A percentile compares a stretch with the other conserved stretches of the same genome.
Conservation (phyloP, 2,113 vertebrate genomes). For the Fulmarus glacialis region DNA sequence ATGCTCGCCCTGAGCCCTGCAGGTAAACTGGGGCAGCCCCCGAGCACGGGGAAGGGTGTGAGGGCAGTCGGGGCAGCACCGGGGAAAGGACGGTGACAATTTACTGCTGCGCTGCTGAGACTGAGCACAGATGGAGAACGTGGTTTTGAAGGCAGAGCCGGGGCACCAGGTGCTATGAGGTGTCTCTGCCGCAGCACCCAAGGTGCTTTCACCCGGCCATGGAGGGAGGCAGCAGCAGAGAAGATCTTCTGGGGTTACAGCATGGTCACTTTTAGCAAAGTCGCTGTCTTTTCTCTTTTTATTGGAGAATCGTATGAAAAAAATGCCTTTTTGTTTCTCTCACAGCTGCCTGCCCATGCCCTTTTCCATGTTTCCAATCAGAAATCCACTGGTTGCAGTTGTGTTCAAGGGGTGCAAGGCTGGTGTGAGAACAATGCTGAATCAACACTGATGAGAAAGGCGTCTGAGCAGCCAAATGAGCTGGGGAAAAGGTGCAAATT, state of each 20-base stretch:
- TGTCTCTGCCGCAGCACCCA: neutral
- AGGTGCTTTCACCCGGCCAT: rapidly evolving
- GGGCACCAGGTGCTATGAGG: rapidly evolving
- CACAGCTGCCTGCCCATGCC: neutral
- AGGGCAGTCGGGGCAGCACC: neutral
- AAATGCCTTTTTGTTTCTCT: neutral
- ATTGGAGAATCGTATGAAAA: neutral
- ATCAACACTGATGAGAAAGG: neutral
- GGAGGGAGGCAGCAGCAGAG: neutral
- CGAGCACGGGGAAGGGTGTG: rapidly evolving
- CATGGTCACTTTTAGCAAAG: neutral
- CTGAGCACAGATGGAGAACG: neutral
- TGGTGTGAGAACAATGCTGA: neutral
- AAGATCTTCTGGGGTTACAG: neutral
- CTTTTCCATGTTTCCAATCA: neutral
- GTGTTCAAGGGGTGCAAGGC: neutral
- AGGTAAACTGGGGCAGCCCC: neutral
- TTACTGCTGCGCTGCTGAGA: neutral
- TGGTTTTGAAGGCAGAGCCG: neutral
- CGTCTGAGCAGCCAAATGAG: neutral
- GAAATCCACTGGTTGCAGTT: neutral
- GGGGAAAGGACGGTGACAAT: rapidly evolving
- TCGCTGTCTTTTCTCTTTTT: neutral
- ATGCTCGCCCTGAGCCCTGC: neutral
- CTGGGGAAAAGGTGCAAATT: neutral